A percentile compares a stretch with the other conserved stretches of the same genome.
phyloP scores from a whole-genome alignment of 2,113 vertebrate species.

The Agelaius phoeniceus region DNA sequence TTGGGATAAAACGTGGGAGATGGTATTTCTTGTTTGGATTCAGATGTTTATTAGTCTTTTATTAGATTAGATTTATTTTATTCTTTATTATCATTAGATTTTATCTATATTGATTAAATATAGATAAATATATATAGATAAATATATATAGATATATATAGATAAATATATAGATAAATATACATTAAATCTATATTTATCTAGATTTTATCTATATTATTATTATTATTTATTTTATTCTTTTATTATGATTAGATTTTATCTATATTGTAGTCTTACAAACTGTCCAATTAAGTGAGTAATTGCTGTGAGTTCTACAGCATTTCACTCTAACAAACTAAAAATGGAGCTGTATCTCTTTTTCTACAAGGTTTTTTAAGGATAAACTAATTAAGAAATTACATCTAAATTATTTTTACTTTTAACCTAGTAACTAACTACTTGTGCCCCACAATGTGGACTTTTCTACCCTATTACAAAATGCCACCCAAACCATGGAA shows the following conservation, averaged over 20 bases:
- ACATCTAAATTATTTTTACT: not conserved
- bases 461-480: not conserved
- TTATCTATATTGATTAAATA: too few relatives aligned
- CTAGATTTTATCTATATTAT: too few relatives aligned
- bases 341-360: not conserved
- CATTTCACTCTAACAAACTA: not conserved
- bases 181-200: too few relatives aligned
- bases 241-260: not conserved
- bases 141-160: too few relatives aligned
- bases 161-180: too few relatives aligned
- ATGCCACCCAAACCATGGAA: too few relatives aligned
- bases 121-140: too few relatives aligned
- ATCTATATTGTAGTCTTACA: not conserved
- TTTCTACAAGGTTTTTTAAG: not conserved
- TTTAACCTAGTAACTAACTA: not conserved
- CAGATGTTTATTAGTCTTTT: not conserved
- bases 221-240: too few relatives aligned
- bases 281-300: not conserved
- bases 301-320: not conserved
- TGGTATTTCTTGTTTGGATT: not conserved
- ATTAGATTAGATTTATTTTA: too few relatives aligned
- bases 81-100: too few relatives aligned
- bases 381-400: not conserved
- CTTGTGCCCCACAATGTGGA: rapidly evolving
- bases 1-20: not conserved